Conservation (phyloP, 2,113 vertebrate genomes). For the Gymnogyps californianus region DNA sequence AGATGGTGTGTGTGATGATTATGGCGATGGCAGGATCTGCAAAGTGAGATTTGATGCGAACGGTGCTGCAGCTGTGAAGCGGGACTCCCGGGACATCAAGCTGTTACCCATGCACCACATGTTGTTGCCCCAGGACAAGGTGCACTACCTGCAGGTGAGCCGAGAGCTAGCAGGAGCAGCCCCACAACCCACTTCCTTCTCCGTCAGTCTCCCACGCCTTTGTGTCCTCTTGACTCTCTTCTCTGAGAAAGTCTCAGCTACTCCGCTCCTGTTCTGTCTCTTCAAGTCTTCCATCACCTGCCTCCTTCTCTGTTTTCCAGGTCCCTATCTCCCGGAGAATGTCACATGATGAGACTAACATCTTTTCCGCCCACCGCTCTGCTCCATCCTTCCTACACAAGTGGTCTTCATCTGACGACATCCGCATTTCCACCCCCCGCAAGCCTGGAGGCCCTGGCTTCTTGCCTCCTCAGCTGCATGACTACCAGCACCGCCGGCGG, state of each 20-base stretch:
- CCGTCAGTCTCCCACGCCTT: neutral
- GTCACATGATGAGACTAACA: conserved; percentile 81
- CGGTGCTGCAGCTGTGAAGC: conserved; percentile 68
- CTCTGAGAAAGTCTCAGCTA: neutral
- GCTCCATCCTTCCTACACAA: conserved; percentile 79
- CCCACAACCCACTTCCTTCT: neutral
- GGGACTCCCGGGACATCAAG: conserved; percentile 75
- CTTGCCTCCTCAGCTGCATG: conserved; percentile 65
- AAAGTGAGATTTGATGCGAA: conserved; percentile 80
- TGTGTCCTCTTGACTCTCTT: neutral
- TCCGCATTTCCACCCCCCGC: conserved; percentile 67
- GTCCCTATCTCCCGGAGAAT: conserved; percentile 77
- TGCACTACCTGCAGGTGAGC: conserved; percentile 80
- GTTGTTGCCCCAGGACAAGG: conserved; percentile 77
- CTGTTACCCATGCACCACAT: conserved; percentile 77
- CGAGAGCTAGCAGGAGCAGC: neutral
- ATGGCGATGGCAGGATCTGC: conserved; percentile 74
- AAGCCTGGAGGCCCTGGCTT: conserved; percentile 64
- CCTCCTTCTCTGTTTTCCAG: conserved; percentile 50
- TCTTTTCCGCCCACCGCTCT: conserved; percentile 74
- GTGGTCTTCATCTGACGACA: conserved; percentile 84
- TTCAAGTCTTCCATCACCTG: neutral
- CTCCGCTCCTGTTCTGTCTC: neutral
- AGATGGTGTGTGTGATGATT: conserved; percentile 78
- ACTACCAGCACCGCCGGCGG: conserved; percentile 64